A percentile compares a stretch with the other conserved stretches of the same genome.
These are phyloP conservation scores for Saturnia pavonia DNA, from an alignment of 2,888 invertebrate genomes.

Conservation along the genomic window DNA sequence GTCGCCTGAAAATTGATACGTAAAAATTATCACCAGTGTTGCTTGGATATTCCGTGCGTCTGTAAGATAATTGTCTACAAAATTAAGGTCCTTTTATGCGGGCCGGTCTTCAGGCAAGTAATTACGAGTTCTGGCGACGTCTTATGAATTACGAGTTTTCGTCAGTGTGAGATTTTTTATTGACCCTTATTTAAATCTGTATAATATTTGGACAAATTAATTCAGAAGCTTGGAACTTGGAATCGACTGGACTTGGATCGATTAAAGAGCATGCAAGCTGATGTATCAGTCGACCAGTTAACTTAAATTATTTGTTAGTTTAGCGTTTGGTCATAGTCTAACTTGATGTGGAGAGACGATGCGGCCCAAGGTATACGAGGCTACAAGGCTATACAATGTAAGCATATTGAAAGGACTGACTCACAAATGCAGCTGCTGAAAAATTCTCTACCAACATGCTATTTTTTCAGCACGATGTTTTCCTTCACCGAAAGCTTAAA, in stretches of 20 bases:
- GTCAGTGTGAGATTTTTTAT: neutral
- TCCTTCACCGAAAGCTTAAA: no score
- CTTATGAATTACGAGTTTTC: neutral
- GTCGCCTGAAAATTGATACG: slow-evolving; percentile 17
- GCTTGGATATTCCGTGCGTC: slow-evolving; percentile 40
- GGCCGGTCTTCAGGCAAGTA: slow-evolving; percentile 30
- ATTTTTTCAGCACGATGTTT: no score
- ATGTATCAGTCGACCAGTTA: no score
- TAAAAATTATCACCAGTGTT: slow-evolving; percentile 36
- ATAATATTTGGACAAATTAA: neutral
- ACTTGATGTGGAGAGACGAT: no score
- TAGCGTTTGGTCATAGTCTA: no score
- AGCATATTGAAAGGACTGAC: no score
- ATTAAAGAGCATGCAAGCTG: neutral
- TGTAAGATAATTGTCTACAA: slow-evolving; percentile 46
- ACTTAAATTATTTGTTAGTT: no score
- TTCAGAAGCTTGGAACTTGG: neutral
- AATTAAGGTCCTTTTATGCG: slow-evolving; percentile 46
- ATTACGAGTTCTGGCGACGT: slow-evolving; percentile 28
- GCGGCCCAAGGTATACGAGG: no score
- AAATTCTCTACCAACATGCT: no score
- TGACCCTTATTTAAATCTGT: neutral
- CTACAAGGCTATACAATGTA: no score
- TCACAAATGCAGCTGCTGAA: no score
- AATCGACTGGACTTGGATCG: neutral